Conservation (phyloP, 2,797 vertebrate species). For the Podarcis lilfordi region DNA sequence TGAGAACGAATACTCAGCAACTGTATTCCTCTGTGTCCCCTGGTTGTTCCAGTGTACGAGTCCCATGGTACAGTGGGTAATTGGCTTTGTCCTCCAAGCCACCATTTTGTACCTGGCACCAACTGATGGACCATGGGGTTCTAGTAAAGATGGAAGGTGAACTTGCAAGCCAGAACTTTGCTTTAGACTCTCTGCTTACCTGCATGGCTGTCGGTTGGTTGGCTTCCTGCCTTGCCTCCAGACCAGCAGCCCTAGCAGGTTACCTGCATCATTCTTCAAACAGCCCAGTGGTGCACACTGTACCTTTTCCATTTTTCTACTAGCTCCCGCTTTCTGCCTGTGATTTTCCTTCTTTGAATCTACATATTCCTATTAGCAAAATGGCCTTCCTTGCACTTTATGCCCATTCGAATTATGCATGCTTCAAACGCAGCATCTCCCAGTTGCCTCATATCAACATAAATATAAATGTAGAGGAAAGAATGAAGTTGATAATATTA, state of each 20-base stretch:
- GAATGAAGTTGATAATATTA: conserved; percentile 57
- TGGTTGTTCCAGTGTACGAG: too few species aligned
- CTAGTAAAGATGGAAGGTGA: too few species aligned
- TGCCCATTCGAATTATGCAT: conserved; percentile 56
- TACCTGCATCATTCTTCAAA: conserved; percentile 19
- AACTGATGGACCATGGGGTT: too few species aligned
- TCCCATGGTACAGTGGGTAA: too few species aligned
- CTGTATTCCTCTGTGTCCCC: too few species aligned
- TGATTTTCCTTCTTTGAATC: conserved; percentile 45
- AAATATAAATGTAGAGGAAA: conserved; percentile 65
- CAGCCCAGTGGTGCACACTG: not conserved
- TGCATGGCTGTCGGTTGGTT: too few species aligned
- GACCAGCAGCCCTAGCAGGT: not conserved
- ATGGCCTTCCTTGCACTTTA: conserved; percentile 44
- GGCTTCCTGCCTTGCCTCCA: not conserved
- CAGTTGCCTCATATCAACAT: conserved; percentile 46
- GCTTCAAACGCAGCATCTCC: conserved; percentile 36
- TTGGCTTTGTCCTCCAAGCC: too few species aligned
- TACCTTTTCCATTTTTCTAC: conserved; percentile 47
- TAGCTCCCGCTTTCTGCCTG: conserved; percentile 48
- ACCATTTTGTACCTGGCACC: too few species aligned
- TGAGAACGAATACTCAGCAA: too few species aligned
- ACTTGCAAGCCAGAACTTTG: too few species aligned
- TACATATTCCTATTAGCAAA: conserved; percentile 43
- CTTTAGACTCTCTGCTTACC: not conserved